phyloP scores from a whole-genome alignment of 1,140 invertebrate genomes.

The Rhopalosiphum padi region DNA sequence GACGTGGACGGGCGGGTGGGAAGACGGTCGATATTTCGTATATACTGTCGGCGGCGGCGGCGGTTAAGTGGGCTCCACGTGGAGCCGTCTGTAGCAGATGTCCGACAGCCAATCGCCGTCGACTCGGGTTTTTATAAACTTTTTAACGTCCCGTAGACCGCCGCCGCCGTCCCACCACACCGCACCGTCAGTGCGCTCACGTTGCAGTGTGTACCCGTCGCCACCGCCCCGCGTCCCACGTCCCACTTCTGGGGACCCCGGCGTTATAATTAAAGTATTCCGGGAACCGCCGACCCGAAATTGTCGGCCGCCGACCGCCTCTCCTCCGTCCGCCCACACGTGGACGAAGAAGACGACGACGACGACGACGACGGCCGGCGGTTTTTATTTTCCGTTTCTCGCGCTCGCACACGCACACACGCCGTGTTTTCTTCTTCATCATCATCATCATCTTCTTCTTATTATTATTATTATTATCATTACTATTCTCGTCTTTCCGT shows the following conservation, averaged over 20 bases:
- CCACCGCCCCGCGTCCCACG: background rate
- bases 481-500: background rate
- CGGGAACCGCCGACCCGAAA: constrained; percentile 56
- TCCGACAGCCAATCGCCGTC: constrained; percentile 51
- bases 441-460: background rate
- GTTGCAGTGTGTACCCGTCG: background rate
- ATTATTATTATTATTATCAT: background rate
- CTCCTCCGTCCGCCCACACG: background rate
- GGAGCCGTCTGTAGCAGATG: constrained; percentile 53
- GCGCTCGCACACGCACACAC: background rate
- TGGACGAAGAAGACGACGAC: background rate
- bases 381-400: constrained; percentile 25
- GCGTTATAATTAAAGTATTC: constrained; percentile 58
- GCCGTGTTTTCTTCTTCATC: background rate
- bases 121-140: constrained; percentile 58
- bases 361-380: constrained; percentile 12
- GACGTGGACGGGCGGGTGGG: background rate
- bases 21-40: constrained; percentile 55
- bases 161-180: constrained; percentile 7
- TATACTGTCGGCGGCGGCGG: background rate
- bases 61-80: constrained; percentile 58
- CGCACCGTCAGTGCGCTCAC: background rate
- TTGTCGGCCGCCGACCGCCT: constrained; percentile 19
- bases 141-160: constrained; percentile 60
- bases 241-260: constrained; percentile 13